Conservation (phyloP, 2,797 vertebrate species). For the Gobio occitaniae region DNA sequence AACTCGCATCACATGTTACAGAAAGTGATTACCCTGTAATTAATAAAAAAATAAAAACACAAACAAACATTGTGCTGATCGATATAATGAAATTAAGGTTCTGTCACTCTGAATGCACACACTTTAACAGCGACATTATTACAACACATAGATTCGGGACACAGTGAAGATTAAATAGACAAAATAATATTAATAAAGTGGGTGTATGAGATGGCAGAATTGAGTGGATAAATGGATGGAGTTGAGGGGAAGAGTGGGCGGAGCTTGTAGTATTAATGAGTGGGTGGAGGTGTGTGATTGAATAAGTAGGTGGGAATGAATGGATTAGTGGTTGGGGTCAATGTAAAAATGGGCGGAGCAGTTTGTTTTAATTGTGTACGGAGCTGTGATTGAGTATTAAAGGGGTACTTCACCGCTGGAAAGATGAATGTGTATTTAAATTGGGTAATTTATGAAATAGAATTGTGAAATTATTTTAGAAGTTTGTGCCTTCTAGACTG, state of each 20-base stretch:
- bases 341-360: not conserved
- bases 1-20: conserved; percentile 10
- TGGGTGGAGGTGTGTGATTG: not conserved
- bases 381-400: not conserved
- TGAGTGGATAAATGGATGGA: not conserved
- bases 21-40: conserved; percentile 43
- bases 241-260: not conserved
- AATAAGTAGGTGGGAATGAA: not conserved
- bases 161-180: not conserved
- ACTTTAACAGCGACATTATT: not conserved
- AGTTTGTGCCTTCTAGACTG: no score
- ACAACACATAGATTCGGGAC: not conserved
- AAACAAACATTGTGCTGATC: conserved; percentile 12
- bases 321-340: not conserved
- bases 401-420: no score
- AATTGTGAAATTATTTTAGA: no score
- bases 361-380: not conserved
- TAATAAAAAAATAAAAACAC: conserved; percentile 2
- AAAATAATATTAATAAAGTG: not conserved
- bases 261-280: not conserved
- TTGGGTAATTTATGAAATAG: no score
- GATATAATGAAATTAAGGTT: not conserved
- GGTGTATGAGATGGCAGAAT: no score
- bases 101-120: not conserved
- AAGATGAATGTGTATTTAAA: no score